Evolutionary conservation across 2,888 invertebrate species (phyloP), one percentile per base, ranked within the genome.

Genomic region (Amphipoea lucens): DNA sequence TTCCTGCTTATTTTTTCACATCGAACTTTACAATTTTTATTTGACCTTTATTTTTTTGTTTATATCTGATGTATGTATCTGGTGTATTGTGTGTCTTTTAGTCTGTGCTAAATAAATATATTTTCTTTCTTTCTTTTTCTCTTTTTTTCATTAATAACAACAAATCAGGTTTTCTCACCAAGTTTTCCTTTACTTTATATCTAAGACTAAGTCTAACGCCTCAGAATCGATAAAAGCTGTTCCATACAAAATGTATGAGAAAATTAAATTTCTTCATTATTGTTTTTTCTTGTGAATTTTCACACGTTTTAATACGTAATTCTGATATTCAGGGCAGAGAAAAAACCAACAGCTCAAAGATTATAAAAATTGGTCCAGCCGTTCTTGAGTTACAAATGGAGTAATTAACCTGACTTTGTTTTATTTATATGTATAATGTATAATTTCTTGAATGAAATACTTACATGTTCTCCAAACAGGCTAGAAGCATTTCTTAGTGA

Each of bases 381-480:
- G 12, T 48, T 48, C 12, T 48, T 51, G 17, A 51, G 51, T 20
- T 17, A 51, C 1, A 51, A 51, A 20, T 51, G 51, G 20, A 6
- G 17, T 51, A 17, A 51, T 2, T 51, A 17, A 17, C 51, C 5
- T 0, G 14, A 48, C 14, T 54, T 54, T 57, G 9, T 57, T 57
- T 57, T 57, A 57, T 57, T 7, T 9, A 3, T 23, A 0, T 54
- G 17, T 54, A 42, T 11, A 2, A 36, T 4, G 12, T 4, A 70
- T 14, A 36, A 17, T 4, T 70, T 14, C 17, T 9, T 6, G 0
- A 70, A n/a, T 54, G 0, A n/a, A 62, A 71, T 42, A 65, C 94
- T 94, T 89, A 94, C 95, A 80, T 89, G 83, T 42, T 92, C 91
- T 23, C 89, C 90, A 84, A 95, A 95, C n/a, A 95, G 80, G 80